A percentile compares a stretch with the other conserved stretches of the same genome.
Evolutionary conservation across 2,113 vertebrate genomes (phyloP).

Genomic region (Plestiodon gilberti): DNA sequence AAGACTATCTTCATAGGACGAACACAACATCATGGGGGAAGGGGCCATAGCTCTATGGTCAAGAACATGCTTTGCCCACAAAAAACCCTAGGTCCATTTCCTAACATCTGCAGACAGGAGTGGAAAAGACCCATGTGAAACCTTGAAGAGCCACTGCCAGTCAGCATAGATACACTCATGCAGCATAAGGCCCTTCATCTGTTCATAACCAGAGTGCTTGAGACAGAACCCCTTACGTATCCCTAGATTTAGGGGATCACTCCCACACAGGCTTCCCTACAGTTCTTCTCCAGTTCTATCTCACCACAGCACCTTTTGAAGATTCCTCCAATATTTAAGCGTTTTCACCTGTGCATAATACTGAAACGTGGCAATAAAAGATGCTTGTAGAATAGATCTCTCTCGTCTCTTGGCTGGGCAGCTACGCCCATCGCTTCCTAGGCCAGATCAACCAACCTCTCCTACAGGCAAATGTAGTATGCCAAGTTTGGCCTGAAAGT

Average conservation of each 20-base stretch:
- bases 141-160: no score
- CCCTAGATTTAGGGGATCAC: neutral
- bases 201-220: neutral
- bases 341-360: neutral
- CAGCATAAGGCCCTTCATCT: no score
- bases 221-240: neutral
- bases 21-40: no score
- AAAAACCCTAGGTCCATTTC: no score
- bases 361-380: constrained; percentile 6
- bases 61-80: no score
- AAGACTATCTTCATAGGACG: neutral
- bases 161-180: no score
- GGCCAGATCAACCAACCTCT: neutral
- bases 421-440: neutral
- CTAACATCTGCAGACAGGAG: no score
- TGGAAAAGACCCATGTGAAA: no score
- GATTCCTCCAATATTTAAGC: neutral
- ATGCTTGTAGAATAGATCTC: neutral
- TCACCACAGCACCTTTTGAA: neutral
- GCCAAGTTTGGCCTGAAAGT: neutral
- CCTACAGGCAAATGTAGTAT: neutral
- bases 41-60: no score
- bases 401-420: neutral
- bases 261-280: neutral
- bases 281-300: neutral